These are phyloP conservation scores for Anser brachyrhynchus DNA, from an alignment of 2,113 vertebrate genomes.

Conservation along the genomic window DNA sequence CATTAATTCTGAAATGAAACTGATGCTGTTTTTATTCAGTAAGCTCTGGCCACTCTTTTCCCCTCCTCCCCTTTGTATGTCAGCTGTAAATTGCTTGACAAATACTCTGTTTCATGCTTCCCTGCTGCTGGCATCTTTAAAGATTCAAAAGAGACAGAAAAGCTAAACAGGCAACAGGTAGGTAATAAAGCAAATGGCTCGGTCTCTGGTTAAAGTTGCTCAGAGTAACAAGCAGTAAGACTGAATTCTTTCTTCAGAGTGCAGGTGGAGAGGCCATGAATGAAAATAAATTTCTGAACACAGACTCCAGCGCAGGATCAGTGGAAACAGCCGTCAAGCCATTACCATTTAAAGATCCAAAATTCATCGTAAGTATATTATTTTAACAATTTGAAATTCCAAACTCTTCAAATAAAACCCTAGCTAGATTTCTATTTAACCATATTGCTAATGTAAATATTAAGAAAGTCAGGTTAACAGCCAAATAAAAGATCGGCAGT, in stretches of 20 bases:
- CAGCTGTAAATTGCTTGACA: not conserved
- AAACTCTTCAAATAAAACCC: not conserved
- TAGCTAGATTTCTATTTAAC: not conserved
- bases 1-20: not conserved
- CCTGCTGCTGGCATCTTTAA: not conserved
- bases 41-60: not conserved
- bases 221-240: not conserved
- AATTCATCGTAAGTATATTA: constrained; percentile 85
- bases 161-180: not conserved
- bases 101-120: not conserved
- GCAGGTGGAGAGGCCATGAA: constrained; percentile 74
- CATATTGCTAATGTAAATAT: not conserved
- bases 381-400: not conserved
- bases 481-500: not conserved
- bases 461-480: not conserved
- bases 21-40: not conserved
- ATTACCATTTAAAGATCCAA: constrained; percentile 90
- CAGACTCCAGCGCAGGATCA: constrained; percentile 74
- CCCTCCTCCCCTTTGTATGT: not conserved
- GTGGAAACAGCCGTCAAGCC: constrained; percentile 82
- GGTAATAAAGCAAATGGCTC: not conserved
- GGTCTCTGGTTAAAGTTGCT: not conserved
- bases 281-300: constrained; percentile 82
- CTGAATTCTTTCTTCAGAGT: constrained; percentile 52
- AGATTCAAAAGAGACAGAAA: not conserved